A percentile compares a stretch with the other conserved stretches of the same genome.
Evolutionary conservation across 2,797 vertebrate species (phyloP).

Genomic region (Holocentrus rufus): DNA sequence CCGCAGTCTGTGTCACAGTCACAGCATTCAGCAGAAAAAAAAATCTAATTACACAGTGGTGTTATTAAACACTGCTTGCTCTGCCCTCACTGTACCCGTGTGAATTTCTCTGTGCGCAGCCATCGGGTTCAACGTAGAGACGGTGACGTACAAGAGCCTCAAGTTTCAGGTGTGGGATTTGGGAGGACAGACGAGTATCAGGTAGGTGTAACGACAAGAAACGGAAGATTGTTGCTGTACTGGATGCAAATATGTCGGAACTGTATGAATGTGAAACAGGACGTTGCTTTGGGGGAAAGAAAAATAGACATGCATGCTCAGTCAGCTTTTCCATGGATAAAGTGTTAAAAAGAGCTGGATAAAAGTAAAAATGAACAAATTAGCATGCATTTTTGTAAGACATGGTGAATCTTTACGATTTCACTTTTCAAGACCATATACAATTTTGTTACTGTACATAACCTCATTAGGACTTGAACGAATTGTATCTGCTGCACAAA

Average conservation of each 20-base stretch:
- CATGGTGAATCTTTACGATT: background rate
- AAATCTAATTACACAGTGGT: background rate
- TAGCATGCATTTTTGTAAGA: background rate
- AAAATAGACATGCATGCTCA: too few relatives aligned
- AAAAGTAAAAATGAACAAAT: background rate
- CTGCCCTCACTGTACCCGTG: background rate
- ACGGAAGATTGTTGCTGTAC: background rate
- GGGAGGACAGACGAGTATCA: slow-evolving; percentile 98
- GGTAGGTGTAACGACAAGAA: slow-evolving; percentile 76
- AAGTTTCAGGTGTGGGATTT: slow-evolving; percentile 99
- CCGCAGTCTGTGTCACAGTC: background rate
- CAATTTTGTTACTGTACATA: background rate
- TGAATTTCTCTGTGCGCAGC: slow-evolving; percentile 78
- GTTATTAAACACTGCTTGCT: background rate
- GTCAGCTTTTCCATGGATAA: too few relatives aligned
- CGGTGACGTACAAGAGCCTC: slow-evolving; percentile 95
- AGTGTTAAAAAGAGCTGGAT: background rate
- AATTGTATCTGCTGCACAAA: too few relatives aligned
- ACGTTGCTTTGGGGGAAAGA: too few relatives aligned
- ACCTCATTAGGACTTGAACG: background rate
- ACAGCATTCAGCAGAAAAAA: background rate
- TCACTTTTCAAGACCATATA: background rate
- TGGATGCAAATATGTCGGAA: background rate
- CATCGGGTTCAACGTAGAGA: slow-evolving; percentile 98
- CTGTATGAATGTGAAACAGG: background rate